Evolutionary conservation across 2,888 invertebrate genomes (phyloP).

Genomic region (Standfussiana lucernea): DNA sequence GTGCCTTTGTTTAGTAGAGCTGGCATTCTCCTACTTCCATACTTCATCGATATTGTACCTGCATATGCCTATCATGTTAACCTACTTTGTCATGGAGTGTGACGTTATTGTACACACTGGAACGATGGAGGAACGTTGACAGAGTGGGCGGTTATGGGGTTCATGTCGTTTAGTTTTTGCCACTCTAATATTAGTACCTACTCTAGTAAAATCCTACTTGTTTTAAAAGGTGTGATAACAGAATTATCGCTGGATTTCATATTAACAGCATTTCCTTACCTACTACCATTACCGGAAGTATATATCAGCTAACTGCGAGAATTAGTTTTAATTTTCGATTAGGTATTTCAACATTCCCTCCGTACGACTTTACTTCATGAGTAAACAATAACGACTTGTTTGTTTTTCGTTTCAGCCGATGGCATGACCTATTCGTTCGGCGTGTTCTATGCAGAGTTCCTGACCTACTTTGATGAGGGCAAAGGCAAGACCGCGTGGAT

Average conservation of each 20-base stretch:
- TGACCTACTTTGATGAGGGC: constrained; percentile 95
- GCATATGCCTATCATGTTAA: constrained; percentile 77
- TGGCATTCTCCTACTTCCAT: constrained; percentile 56
- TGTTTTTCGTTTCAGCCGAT: constrained; percentile 93
- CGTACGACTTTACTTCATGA: neutral
- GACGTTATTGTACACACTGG: constrained; percentile 59
- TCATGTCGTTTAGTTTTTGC: constrained; percentile 21
- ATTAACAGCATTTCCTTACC: neutral
- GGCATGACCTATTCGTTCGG: constrained; percentile 99
- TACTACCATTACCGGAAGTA: neutral
- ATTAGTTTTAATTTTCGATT: neutral
- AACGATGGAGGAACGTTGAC: constrained; percentile 16
- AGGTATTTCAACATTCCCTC: neutral
- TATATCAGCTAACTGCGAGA: neutral
- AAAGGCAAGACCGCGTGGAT: constrained; percentile 98
- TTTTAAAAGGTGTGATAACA: constrained; percentile 15
- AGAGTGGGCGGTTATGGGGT: constrained; percentile 13
- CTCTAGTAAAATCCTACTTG: neutral
- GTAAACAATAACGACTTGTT: constrained; percentile 52
- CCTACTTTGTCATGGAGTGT: constrained; percentile 76
- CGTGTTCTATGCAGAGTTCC: constrained; percentile 96
- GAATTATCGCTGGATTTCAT: neutral
- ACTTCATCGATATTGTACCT: constrained; percentile 70
- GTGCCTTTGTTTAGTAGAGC: constrained; percentile 71
- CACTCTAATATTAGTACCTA: neutral